Evolutionary conservation across 2,113 vertebrate species (phyloP).

Genomic region (Lonchura striata): DNA sequence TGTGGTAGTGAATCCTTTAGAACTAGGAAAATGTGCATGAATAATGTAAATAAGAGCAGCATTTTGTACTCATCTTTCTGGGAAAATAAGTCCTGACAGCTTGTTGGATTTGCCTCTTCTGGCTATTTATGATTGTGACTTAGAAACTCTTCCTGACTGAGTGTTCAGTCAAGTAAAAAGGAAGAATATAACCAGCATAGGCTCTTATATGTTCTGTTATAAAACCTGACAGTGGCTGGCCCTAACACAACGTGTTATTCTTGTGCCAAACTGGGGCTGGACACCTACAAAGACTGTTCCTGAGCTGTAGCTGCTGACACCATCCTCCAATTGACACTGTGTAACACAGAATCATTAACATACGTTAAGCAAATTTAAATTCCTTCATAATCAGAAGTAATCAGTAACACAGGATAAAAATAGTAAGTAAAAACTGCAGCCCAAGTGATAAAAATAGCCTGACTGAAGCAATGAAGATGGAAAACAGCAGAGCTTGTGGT

Average conservation of each 20-base stretch:
- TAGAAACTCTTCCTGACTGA: slow-evolving; percentile 23
- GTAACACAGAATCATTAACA: neutral
- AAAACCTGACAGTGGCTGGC: neutral
- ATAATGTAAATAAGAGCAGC: slow-evolving; percentile 17
- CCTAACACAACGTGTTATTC: neutral
- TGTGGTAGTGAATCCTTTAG: neutral
- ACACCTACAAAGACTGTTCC: neutral
- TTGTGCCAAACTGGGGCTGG: neutral
- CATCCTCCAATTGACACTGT: neutral
- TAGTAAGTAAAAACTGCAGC: slow-evolving; percentile 31
- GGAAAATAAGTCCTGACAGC: slow-evolving; percentile 43
- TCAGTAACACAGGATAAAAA: slow-evolving; percentile 31
- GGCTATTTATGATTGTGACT: slow-evolving; percentile 11
- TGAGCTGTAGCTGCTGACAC: neutral
- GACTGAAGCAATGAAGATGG: neutral
- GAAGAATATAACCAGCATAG: neutral
- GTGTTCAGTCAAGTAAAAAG: slow-evolving; percentile 21
- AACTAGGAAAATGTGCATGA: slow-evolving; percentile 7
- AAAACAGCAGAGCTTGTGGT: neutral
- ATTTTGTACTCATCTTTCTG: slow-evolving; percentile 16
- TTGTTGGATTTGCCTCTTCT: slow-evolving; percentile 42
- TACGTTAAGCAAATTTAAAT: neutral
- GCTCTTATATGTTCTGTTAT: neutral
- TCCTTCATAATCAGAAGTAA: slow-evolving; percentile 24
- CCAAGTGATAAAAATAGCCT: slow-evolving; percentile 15